Evolutionary conservation across 2,888 invertebrate species (phyloP).

Genomic region (Eugnorisma glareosa): DNA sequence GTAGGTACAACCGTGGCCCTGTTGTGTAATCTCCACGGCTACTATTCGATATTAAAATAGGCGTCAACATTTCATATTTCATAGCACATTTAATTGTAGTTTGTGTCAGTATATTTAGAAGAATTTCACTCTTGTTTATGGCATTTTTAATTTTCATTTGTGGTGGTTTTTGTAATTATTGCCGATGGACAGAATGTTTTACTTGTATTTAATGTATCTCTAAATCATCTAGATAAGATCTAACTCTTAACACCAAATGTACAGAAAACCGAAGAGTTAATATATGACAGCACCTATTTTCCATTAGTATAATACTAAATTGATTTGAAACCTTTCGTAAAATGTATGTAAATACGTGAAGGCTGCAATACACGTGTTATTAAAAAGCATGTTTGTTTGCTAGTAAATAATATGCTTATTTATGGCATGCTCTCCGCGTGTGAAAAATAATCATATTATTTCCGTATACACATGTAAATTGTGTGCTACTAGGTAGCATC

Average conservation of each 20-base stretch:
- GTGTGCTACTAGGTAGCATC: not conserved
- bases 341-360: not conserved
- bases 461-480: not conserved
- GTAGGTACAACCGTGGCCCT: constrained; percentile 66
- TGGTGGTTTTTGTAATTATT: constrained; percentile 68
- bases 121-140: constrained; percentile 74
- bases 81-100: constrained; percentile 80
- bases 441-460: not conserved
- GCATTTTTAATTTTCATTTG: constrained; percentile 75
- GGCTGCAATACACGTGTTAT: constrained; percentile 14
- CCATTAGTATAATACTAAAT: constrained; percentile 13
- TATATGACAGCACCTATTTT: constrained; percentile 25
- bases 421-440: not conserved
- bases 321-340: constrained; percentile 15
- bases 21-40: constrained; percentile 63
- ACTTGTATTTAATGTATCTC: constrained; percentile 62
- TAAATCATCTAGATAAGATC: constrained; percentile 62
- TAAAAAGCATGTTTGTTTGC: not conserved
- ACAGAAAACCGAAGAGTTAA: constrained; percentile 41
- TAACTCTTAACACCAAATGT: constrained; percentile 47
- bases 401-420: constrained; percentile 10
- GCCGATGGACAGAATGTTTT: constrained; percentile 56
- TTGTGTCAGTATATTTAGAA: constrained; percentile 79
- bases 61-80: constrained; percentile 74
- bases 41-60: constrained; percentile 66